phyloP scores from a whole-genome alignment of 2,888 invertebrate species.

The Stenolophus ochropezus region DNA sequence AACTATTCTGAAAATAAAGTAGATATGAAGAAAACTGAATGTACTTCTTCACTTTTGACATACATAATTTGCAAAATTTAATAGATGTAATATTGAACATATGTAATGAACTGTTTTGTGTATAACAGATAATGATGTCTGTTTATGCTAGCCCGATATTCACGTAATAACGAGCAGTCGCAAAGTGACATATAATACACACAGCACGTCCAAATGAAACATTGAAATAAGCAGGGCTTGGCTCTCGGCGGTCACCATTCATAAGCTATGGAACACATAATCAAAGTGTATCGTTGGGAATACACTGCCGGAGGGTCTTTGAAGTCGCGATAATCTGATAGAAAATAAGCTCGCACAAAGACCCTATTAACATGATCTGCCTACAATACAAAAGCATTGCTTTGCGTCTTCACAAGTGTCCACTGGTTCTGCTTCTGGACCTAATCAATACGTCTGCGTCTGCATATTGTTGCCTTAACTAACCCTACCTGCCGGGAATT shows the following conservation, averaged over 20 bases:
- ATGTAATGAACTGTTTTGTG: too few relatives aligned
- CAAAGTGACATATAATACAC: constrained; percentile 34
- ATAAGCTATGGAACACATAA: constrained; percentile 54
- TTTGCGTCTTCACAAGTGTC: constrained; percentile 35
- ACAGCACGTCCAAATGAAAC: constrained; percentile 39
- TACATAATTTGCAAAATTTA: too few relatives aligned
- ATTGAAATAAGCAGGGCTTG: constrained; percentile 22
- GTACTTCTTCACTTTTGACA: too few relatives aligned
- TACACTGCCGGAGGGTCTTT: constrained; percentile 43
- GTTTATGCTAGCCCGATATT: constrained; percentile 10
- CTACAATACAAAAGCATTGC: constrained; percentile 32
- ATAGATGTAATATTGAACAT: too few relatives aligned
- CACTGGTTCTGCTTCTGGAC: neutral
- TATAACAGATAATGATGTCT: too few relatives aligned
- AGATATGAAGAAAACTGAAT: too few relatives aligned
- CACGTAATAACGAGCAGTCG: constrained; percentile 27
- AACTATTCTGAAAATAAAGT: too few relatives aligned
- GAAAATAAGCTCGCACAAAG: constrained; percentile 52
- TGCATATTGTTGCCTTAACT: constrained; percentile 38
- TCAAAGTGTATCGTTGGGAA: constrained; percentile 43
- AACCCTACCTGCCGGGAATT: neutral
- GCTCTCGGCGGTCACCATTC: constrained; percentile 30
- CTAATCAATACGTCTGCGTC: constrained; percentile 42
- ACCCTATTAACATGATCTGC: constrained; percentile 55
- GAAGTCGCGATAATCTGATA: constrained; percentile 54